Percentiles rank a stretch among this genome's conserved stretches.
Evolutionary conservation across 2,888 invertebrate genomes (phyloP).

Genomic region (Melanophora roralis): DNA sequence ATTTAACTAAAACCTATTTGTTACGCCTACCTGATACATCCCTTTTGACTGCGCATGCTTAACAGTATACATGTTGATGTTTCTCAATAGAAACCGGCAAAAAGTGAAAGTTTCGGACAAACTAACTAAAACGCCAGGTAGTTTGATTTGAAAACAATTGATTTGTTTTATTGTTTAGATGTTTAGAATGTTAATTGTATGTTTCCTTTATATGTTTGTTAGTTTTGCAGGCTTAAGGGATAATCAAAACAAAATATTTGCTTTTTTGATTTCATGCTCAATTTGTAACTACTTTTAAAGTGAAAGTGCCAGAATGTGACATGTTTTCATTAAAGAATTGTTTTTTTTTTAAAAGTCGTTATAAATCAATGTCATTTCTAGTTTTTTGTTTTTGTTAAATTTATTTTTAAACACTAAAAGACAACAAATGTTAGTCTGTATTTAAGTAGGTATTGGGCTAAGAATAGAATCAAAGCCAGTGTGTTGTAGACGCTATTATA

Average conservation of each 20-base stretch:
- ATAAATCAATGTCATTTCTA: too few species aligned
- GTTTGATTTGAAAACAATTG: conserved; percentile 9
- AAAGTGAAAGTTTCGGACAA: conserved; percentile 47
- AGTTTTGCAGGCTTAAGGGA: background rate
- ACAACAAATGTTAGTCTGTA: too few species aligned
- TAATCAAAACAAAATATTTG: background rate
- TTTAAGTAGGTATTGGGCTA: too few species aligned
- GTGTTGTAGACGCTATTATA: too few species aligned
- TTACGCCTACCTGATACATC: background rate
- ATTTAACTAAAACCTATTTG: conserved; percentile 15
- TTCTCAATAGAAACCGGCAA: background rate
- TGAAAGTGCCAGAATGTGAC: conserved; percentile 18
- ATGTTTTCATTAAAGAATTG: background rate
- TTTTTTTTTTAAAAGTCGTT: background rate
- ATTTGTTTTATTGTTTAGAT: conserved; percentile 34
- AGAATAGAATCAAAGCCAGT: too few species aligned
- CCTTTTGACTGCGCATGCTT: conserved; percentile 1
- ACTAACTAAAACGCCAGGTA: conserved; percentile 19
- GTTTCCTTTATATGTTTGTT: background rate
- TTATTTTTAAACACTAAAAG: background rate
- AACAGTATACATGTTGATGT: background rate
- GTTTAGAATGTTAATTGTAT: conserved; percentile 18
- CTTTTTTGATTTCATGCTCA: background rate
- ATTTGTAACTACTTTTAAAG: conserved; percentile 34
- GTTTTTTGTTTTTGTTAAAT: background rate